Base-by-base conservation (phyloP, 1,140 invertebrate genomes). In the Metaphire vulgaris region DNA sequence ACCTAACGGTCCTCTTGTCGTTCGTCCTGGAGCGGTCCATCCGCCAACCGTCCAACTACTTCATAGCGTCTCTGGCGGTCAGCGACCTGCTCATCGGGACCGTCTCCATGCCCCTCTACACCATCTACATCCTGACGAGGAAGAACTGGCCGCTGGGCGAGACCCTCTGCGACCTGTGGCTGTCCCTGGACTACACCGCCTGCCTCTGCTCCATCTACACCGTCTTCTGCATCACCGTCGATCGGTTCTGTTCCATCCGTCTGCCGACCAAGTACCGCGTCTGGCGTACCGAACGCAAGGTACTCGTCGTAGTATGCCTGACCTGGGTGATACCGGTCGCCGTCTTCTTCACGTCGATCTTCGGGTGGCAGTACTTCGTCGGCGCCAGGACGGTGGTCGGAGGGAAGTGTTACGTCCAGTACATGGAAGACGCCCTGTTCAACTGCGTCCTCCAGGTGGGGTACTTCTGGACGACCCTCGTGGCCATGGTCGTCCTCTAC, bases 141-240 rank as follows among this genome's bases (percentile, higher is more conserved):
- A 94, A 95, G 29, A 93, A 95, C 82, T 99, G 98, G 98, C 92
- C 97, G 82, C 89, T 99, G 70, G 97, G 97, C 28, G 92, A 94
- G 15, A 90, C 99, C 75, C 88, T 99, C 0, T 99, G 98, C 86
- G 97, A 99, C 86, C 88, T 99, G 41, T 99, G 98, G 98, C 89
- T 99, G 0, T 97, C 96, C 0, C 93, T 99, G 26, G 98, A 99
- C 87, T 99, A 99, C 86, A 99, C 97, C n/a, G n/a, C n/a, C n/a
- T n/a, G n/a, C n/a, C n/a, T n/a, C n/a, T n/a, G n/a, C n/a, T n/a
- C n/a, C n/a, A n/a, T n/a, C n/a, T n/a, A n/a, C n/a, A n/a, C n/a
- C n/a, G n/a, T n/a, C n/a, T n/a, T n/a, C n/a, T n/a, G n/a, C n/a
- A n/a, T n/a, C n/a, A n/a, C n/a, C n/a, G n/a, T n/a, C n/a, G n/a